Base-by-base conservation (phyloP, 2,797 vertebrate species). In the Ispidina picta region DNA sequence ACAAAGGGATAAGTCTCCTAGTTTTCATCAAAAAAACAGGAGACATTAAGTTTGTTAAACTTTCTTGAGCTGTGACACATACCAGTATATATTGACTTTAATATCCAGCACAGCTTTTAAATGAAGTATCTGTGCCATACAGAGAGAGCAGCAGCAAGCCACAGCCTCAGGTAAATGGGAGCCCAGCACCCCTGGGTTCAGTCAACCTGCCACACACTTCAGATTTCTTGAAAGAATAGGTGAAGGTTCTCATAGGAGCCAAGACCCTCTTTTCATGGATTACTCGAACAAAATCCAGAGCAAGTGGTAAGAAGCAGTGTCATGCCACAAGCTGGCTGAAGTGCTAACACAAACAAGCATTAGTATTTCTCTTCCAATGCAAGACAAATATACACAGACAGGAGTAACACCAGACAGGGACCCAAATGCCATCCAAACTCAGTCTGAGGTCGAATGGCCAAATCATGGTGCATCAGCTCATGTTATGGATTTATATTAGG, bases 381-480 rank as follows among this genome's bases (percentile, higher is more conserved):
- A 68, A 33, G 18, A 16, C 10, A 73, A 46, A 35, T 1, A 3
- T 0, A 19, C 2, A 1, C 1, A 26, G 37, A 39, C 44, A n/a
- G 52, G 31, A 71, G 29, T 28, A 44, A 19, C 43, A 31, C 21
- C 18, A 17, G 11, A n/a, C 6, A 26, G 35, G 43, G 46, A 56
- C 4, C 7, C 28, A 58, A 71, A 59, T n/a, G 4, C 46, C 49
- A 52, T 25, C 49, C 60, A 68, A 39, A 48, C 33, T 81, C 29
- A 22, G 23, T 4, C 46, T 29, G 68, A 75, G 41, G 23, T 31
- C 18, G 29, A 41, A 22, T 4, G 16, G 65, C 25, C 43, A 85
- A 66, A 76, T 29, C 37, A 43, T 26, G 43, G 13, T 3, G 2
- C 19, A 35, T 31, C 31, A 77, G 26, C 5, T 60, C 18, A 12